These are phyloP conservation scores for Papilio helenus DNA, from an alignment of 1,140 invertebrate genomes.

Conservation along the genomic window DNA sequence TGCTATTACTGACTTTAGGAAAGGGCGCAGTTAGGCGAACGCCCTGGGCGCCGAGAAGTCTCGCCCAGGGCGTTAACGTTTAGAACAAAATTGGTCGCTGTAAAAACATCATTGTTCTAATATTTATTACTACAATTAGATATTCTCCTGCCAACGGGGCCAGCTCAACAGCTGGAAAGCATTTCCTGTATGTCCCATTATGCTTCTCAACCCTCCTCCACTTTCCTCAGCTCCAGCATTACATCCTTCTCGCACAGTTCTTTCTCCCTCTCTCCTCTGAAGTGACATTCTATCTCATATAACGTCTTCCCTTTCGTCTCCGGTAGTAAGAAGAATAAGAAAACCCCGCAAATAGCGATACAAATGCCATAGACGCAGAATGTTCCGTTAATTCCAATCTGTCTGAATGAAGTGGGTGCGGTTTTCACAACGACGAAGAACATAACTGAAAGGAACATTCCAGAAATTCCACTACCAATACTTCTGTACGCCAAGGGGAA, in stretches of 20 bases:
- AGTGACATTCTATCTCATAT: slow-evolving; percentile 85
- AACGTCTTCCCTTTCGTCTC: slow-evolving; percentile 88
- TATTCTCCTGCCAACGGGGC: slow-evolving; percentile 53
- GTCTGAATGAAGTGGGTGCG: slow-evolving; percentile 81
- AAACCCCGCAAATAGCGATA: slow-evolving; percentile 83
- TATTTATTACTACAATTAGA: slow-evolving; percentile 41
- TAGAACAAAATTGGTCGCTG: not conserved
- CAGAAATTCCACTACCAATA: slow-evolving; percentile 82
- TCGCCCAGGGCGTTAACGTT: not conserved
- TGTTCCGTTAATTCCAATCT: slow-evolving; percentile 82
- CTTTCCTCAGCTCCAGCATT: slow-evolving; percentile 69
- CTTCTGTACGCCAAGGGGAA: slow-evolving; percentile 81
- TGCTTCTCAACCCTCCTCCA: slow-evolving; percentile 67
- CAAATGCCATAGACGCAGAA: slow-evolving; percentile 85
- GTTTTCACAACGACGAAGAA: slow-evolving; percentile 87
- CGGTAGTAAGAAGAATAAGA: slow-evolving; percentile 85
- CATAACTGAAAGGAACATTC: slow-evolving; percentile 84
- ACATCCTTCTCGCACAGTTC: slow-evolving; percentile 61
- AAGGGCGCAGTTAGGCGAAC: too few species aligned
- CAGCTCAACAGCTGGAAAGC: slow-evolving; percentile 60
- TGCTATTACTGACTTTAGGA: too few species aligned
- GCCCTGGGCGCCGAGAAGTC: too few species aligned
- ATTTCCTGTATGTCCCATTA: slow-evolving; percentile 51
- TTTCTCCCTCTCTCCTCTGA: slow-evolving; percentile 60
- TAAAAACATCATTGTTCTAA: not conserved